These are phyloP conservation scores for Tenthredo livida DNA, from an alignment of 2,888 invertebrate species.

Conservation along the genomic window DNA sequence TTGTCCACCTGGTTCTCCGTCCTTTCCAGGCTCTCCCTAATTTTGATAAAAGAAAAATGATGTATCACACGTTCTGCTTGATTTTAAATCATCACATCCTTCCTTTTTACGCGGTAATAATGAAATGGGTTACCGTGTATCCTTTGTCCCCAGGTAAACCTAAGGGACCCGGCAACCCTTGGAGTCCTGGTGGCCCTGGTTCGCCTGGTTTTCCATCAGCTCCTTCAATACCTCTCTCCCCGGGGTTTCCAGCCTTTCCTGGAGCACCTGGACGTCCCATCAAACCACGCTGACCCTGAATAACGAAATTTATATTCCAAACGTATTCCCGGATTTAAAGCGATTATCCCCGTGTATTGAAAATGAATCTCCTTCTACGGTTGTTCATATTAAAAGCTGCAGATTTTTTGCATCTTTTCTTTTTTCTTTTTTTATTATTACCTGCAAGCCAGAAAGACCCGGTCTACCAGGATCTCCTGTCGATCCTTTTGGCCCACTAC, in stretches of 20 bases:
- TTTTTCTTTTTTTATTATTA: slow-evolving; percentile 49
- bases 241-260: slow-evolving; percentile 86
- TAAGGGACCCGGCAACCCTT: slow-evolving; percentile 89
- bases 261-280: slow-evolving; percentile 86
- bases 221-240: slow-evolving; percentile 88
- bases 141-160: slow-evolving; percentile 91
- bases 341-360: neutral
- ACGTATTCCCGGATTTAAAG: neutral
- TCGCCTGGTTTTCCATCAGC: slow-evolving; percentile 93
- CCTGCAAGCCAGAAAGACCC: slow-evolving; percentile 80
- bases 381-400: too few species aligned
- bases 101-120: neutral
- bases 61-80: neutral
- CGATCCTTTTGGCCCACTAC: slow-evolving; percentile 82
- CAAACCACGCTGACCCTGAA: slow-evolving; percentile 82
- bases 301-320: slow-evolving; percentile 35
- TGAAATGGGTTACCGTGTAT: slow-evolving; percentile 80
- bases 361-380: too few species aligned
- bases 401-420: neutral
- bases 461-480: slow-evolving; percentile 82
- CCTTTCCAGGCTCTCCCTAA: slow-evolving; percentile 89
- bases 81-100: neutral
- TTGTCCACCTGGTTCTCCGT: slow-evolving; percentile 88
- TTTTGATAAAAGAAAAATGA: slow-evolving; percentile 21
- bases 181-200: slow-evolving; percentile 88